Conservation (phyloP, 2,888 invertebrate genomes). For the Orthonevra nobilis region DNA sequence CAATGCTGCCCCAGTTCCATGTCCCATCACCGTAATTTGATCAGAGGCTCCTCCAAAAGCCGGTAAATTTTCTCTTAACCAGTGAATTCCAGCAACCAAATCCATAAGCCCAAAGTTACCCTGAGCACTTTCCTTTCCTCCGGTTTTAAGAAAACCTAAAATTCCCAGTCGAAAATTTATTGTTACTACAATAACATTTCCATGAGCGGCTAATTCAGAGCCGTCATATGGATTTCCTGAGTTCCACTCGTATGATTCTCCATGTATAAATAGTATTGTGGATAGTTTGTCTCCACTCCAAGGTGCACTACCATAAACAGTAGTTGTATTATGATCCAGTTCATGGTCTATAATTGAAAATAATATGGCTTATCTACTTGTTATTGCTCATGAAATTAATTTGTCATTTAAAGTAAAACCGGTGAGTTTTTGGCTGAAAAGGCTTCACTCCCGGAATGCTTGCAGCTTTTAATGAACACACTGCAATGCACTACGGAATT, state of each 20-base stretch:
- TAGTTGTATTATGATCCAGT: background rate
- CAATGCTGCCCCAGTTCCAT: conserved; percentile 97
- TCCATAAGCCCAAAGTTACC: conserved; percentile 96
- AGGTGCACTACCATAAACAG: background rate
- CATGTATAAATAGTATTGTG: conserved; percentile 94
- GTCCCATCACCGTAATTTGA: conserved; percentile 95
- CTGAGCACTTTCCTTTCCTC: conserved; percentile 92
- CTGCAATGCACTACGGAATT: conserved; percentile 99
- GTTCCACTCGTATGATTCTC: conserved; percentile 98
- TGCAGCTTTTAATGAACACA: conserved; percentile 89
- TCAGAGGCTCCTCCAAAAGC: conserved; percentile 97
- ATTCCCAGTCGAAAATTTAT: conserved; percentile 95
- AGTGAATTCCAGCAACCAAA: conserved; percentile 96
- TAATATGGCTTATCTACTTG: background rate
- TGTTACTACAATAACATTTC: conserved; percentile 92
- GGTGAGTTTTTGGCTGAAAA: conserved; percentile 77
- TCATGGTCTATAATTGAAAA: conserved; percentile 19
- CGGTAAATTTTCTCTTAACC: conserved; percentile 96
- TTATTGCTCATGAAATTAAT: background rate
- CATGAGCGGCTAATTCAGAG: conserved; percentile 95
- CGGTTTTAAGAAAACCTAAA: conserved; percentile 94
- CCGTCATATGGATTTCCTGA: conserved; percentile 99
- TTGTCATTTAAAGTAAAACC: background rate
- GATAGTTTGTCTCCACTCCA: conserved; percentile 81
- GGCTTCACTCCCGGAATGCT: conserved; percentile 96